Base-by-base conservation (phyloP, 2,888 invertebrate species). In the Tachina fera region DNA sequence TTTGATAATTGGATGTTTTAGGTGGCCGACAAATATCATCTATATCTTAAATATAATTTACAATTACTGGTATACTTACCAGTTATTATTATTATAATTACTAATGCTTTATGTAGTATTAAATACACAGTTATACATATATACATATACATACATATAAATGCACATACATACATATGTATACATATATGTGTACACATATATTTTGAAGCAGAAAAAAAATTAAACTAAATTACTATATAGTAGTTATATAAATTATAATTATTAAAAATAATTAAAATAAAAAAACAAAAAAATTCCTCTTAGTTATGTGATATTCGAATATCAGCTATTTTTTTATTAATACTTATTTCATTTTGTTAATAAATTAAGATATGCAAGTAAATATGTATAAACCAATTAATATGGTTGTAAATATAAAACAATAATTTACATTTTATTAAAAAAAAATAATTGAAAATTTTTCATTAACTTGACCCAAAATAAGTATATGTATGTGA, bases 1-100 rank as follows among this genome's bases (percentile, higher is more conserved):
- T 91, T 92, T 88, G 91, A 91, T 88, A 91, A 91, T 91, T 91
- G 91, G 91, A 92, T 90, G 91, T 91, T 91, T 89, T 91, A 89
- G 90, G 67, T 74, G 74, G 75, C 75, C 47, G 14, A 39, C 65
- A 19, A 49, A 9, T 14, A 61, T 13, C 49, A 39, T 13, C 75
- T 56, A 31, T 16, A 70, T 65, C 31, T 16, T 45, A 11, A 56
- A 61, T 60, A 51, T 63, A 63, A 68, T 61, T 41, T 51, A 45
- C 22, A 76, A 65, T n/a, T 72, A 68, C 47, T 56, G 72, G 47
- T 16, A 58, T 47, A 16, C n/a, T n/a, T n/a, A n/a, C n/a, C n/a
- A n/a, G n/a, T n/a, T n/a, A n/a, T n/a, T n/a, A n/a, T n/a, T n/a
- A n/a, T n/a, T n/a, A 39, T 41, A 63, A 16, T 60, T 71, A 68